Base-by-base conservation (phyloP, 2,797 vertebrate species). In the Enteromius anoplus region DNA sequence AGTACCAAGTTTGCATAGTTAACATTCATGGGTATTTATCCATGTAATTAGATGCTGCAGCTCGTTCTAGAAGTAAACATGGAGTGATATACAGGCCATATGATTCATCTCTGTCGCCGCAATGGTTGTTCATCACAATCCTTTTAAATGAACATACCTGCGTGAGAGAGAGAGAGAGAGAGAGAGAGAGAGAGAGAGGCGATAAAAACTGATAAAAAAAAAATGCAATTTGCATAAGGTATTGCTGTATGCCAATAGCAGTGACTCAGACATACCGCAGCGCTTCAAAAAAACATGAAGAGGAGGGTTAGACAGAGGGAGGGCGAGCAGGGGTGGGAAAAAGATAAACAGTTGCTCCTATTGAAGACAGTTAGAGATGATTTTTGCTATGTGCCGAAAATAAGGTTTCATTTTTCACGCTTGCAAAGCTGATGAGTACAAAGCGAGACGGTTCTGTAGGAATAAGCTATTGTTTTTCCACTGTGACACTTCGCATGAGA, bases 171-270 rank as follows among this genome's bases (percentile, higher is more conserved):
- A 69, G 65, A 40, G 62, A 65, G 65, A 68, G 47, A 23, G 2
- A 47, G n/a, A n/a, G n/a, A n/a, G n/a, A n/a, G n/a, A n/a, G 45
- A 32, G 87, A 86, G 80, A 81, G 6, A 4, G 65, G 60, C 1
- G 45, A 82, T 78, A 80, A 60, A 71, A 75, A 45, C 37, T 23
- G 76, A 84, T 42, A 32, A 84, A 87, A 85, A 42, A 42, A 45
- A 53, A 78, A 89, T 60, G 88, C 88, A 90, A 91, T 93, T 93
- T 93, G 91, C 92, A 92, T 94, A 88, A 92, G 85, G 86, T 88
- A 84, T 85, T 90, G 92, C 91, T 92, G 92, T 92, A 91, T 91
- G 92, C 91, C 91, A 92, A 91, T 89, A 91, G 90, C 79, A 83
- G 91, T 90, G 88, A 88, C 89, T 92, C 89, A 84, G 91, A 90